Evolutionary conservation across 2,888 invertebrate species (phyloP).

Genomic region (Margaritifera margaritifera): DNA sequence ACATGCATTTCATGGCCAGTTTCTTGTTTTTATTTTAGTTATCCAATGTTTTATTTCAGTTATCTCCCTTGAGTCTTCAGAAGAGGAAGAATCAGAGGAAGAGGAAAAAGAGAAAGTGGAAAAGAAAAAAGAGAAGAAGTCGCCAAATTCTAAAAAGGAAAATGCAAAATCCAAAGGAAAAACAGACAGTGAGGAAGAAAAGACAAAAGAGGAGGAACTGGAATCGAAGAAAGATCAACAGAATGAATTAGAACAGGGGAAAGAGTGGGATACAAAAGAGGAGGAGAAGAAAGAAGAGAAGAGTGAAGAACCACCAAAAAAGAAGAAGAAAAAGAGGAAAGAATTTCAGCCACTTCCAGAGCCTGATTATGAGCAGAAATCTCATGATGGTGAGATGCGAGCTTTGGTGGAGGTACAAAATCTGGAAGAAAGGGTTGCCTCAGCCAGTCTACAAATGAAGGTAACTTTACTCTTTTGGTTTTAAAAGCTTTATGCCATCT

Average conservation of each 20-base stretch:
- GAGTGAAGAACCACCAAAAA: constrained; percentile 19
- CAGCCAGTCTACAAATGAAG: constrained; percentile 71
- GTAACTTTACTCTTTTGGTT: constrained; percentile 30
- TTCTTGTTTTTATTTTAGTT: not conserved
- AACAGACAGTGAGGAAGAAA: constrained; percentile 10
- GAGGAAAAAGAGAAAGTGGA: constrained; percentile 28
- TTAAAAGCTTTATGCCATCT: not conserved
- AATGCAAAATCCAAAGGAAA: constrained; percentile 9
- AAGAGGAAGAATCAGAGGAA: constrained; percentile 32
- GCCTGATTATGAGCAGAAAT: constrained; percentile 74
- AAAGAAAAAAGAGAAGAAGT: constrained; percentile 13
- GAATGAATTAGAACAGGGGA: constrained; percentile 10
- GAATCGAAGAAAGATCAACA: constrained; percentile 11
- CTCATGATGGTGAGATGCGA: constrained; percentile 86
- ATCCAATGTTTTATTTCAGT: constrained; percentile 17
- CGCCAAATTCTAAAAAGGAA: constrained; percentile 8
- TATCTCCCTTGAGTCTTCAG: constrained; percentile 37
- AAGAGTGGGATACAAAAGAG: constrained; percentile 12
- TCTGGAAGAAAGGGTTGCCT: constrained; percentile 68
- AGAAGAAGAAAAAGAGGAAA: constrained; percentile 56
- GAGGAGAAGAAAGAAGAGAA: constrained; percentile 18
- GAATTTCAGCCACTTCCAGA: constrained; percentile 77
- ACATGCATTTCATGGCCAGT: not conserved
- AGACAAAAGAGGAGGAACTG: constrained; percentile 5
- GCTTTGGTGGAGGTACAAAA: constrained; percentile 78